Evolutionary conservation across 2,888 invertebrate genomes (phyloP), one percentile per base, ranked within the genome.

Genomic region (Pemphredon lugubris): DNA sequence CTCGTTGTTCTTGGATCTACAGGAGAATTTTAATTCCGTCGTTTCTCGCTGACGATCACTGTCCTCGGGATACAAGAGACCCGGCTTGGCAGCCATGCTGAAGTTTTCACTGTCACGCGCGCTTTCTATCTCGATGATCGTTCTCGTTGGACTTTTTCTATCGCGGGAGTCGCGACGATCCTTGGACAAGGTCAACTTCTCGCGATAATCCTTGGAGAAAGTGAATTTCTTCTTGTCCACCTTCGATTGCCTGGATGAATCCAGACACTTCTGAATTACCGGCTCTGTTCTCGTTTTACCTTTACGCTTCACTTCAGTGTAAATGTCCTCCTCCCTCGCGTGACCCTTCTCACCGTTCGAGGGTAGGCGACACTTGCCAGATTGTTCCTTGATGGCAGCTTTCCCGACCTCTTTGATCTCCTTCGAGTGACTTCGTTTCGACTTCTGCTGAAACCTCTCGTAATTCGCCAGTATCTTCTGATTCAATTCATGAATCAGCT

Each of bases 401-500:
- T 51, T 57, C 1, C 30, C 7, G 5, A 23, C 51, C 0, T 55
- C 57, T 21, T 79, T 75, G 9, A 40, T 20, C 9, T 61, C 71
- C 18, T 77, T 83, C 32, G 60, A 30, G 16, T 81, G 76, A n/a
- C 5, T 54, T 11, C 82, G 76, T 67, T 82, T 86, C 0, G 86
- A 86, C 26, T 81, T 87, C 16, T 86, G 84, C 32, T 88, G 88
- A 48, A 88, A 87, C 20, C 82, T 83, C 45, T 89, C 88, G 59
- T 87, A 86, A 61, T 87, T 89, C 2, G 85, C 84, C 1, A 89
- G 73, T 16, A 89, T 89, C 75, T 89, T 89, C 23, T 86, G 87
- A 71, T 89, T 89, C 20, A 89, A 65, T 42, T 89, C 89, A 61
- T 88, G 87, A 7, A 89, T 89, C 32, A 89, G 64, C 45, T 87